Conservation (phyloP, 2,113 vertebrate species). For the Pelecanus crispus region DNA sequence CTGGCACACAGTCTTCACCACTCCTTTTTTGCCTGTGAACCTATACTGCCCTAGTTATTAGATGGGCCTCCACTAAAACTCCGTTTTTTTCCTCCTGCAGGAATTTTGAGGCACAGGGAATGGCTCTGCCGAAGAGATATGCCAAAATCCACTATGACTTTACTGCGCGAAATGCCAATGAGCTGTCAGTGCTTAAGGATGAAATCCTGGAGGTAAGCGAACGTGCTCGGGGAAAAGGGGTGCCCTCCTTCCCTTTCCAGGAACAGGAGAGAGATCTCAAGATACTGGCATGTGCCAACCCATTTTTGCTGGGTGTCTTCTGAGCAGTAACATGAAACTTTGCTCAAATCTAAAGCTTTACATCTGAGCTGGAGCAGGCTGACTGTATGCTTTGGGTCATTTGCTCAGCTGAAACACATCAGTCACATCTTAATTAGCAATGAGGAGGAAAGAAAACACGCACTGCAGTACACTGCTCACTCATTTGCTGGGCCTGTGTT, state of each 20-base stretch:
- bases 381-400: background rate
- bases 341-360: background rate
- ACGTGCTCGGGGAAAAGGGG: rapidly evolving
- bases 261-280: no score
- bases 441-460: background rate
- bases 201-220: constrained; percentile 87
- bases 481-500: background rate
- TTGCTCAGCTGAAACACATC: background rate
- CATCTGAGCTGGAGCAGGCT: background rate
- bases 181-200: constrained; percentile 91
- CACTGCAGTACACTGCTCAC: background rate
- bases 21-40: background rate
- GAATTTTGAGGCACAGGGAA: constrained; percentile 72
- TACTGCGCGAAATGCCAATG: constrained; percentile 88
- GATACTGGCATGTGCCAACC: background rate
- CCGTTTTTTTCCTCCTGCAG: constrained; percentile 30
- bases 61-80: background rate
- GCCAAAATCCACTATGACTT: constrained; percentile 91
- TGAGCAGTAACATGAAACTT: background rate
- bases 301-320: background rate
- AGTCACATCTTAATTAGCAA: background rate
- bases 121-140: constrained; percentile 71
- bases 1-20: background rate
- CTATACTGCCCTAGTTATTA: background rate
- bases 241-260: background rate